Conservation (phyloP, 2,888 invertebrate species). For the Ellobium chinense region DNA sequence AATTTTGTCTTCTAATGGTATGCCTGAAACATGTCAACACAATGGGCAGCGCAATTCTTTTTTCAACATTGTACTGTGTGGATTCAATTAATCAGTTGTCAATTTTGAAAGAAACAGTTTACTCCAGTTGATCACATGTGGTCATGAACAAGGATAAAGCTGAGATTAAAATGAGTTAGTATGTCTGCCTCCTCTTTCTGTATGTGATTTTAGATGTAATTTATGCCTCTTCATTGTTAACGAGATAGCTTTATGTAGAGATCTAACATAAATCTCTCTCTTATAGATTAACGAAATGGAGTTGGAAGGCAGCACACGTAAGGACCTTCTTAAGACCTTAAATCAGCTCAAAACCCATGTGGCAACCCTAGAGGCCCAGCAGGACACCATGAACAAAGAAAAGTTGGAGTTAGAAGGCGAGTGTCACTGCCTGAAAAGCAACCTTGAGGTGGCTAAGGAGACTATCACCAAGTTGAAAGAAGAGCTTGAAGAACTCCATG, state of each 20-base stretch:
- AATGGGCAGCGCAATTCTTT: no score
- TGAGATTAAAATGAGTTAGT: no score
- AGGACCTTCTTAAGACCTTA: slow-evolving; percentile 52
- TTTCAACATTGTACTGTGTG: not conserved
- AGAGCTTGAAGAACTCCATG: slow-evolving; percentile 56
- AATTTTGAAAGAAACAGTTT: no score
- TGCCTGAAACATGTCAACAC: not conserved
- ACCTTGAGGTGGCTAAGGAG: slow-evolving; percentile 53
- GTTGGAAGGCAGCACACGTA: slow-evolving; percentile 58
- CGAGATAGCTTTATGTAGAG: no score
- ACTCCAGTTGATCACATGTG: no score
- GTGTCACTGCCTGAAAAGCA: not conserved
- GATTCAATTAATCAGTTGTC: no score
- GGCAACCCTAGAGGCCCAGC: not conserved
- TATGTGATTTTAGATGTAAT: no score
- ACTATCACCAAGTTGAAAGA: slow-evolving; percentile 64
- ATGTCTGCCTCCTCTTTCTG: no score
- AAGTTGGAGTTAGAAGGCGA: slow-evolving; percentile 36
- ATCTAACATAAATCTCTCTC: no score
- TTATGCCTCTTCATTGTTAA: no score
- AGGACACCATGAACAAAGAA: slow-evolving; percentile 17
- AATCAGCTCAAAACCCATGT: slow-evolving; percentile 31
- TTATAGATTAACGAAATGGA: slow-evolving; percentile 55
- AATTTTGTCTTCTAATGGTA: not conserved
- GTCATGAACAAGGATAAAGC: no score